Conservation (phyloP, 2,888 invertebrate species). For the Meganola albula region DNA sequence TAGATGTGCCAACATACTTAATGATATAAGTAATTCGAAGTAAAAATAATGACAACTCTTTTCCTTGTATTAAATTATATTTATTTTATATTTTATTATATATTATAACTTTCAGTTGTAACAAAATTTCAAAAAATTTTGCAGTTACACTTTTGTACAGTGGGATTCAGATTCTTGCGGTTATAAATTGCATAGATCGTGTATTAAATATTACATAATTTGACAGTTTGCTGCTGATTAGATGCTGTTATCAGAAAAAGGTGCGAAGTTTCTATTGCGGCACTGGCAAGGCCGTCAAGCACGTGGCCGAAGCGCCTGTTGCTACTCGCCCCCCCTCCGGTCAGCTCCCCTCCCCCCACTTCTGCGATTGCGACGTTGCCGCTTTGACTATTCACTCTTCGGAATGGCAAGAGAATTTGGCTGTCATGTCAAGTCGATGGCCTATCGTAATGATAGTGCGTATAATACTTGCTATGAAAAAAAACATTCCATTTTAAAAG, state of each 20-base stretch:
- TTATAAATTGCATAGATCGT: too few relatives aligned
- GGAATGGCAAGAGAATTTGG: slow-evolving; percentile 45
- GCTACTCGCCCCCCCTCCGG: slow-evolving; percentile 47
- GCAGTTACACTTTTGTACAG: too few relatives aligned
- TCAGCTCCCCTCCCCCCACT: slow-evolving; percentile 24
- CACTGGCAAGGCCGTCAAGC: slow-evolving; percentile 68
- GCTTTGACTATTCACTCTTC: slow-evolving; percentile 41
- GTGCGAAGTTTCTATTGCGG: slow-evolving; percentile 62
- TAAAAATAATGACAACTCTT: too few relatives aligned
- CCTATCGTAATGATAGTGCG: slow-evolving; percentile 34
- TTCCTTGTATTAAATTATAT: too few relatives aligned
- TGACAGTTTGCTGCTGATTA: slow-evolving; percentile 41
- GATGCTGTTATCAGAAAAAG: slow-evolving; percentile 62
- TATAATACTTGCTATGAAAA: too few relatives aligned
- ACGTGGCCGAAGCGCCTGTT: slow-evolving; percentile 72
- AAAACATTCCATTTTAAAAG: too few relatives aligned
- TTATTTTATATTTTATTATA: too few relatives aligned
- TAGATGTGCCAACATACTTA: too few relatives aligned
- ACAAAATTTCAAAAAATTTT: too few relatives aligned
- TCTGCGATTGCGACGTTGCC: slow-evolving; percentile 61
- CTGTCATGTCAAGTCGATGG: slow-evolving; percentile 42
- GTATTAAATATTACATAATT: slow-evolving; percentile 32
- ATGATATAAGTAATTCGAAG: too few relatives aligned
- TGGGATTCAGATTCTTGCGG: too few relatives aligned
- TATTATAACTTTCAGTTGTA: too few relatives aligned